Conservation (phyloP, 2,797 vertebrate genomes). For the Phrynocephalus vlangalii region DNA sequence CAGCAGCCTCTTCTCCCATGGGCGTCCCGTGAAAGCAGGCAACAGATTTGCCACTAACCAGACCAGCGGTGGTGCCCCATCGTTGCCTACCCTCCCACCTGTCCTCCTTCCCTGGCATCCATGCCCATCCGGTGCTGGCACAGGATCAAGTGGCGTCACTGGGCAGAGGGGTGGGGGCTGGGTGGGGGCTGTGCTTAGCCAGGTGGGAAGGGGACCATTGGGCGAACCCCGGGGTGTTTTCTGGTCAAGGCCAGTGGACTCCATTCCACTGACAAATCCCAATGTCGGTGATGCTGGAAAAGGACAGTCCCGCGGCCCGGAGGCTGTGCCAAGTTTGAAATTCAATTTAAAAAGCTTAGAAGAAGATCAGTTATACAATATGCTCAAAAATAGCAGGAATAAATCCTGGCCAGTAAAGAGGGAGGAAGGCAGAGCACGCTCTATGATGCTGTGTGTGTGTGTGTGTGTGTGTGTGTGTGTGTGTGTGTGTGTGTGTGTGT, state of each 20-base stretch:
- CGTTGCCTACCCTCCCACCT: background rate
- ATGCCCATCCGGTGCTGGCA: too few species aligned
- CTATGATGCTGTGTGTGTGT: background rate
- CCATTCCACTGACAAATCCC: too few species aligned
- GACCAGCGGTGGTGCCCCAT: background rate
- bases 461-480: background rate
- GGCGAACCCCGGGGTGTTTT: too few species aligned
- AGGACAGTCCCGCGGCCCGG: background rate
- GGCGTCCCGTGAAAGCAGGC: too few species aligned
- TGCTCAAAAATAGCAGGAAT: conserved; percentile 10
- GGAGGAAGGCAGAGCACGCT: background rate
- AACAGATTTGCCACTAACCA: too few species aligned
- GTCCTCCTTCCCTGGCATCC: background rate
- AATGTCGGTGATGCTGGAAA: conserved; percentile 4
- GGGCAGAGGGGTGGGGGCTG: background rate
- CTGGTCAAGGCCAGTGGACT: too few species aligned
- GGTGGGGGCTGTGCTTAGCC: background rate
- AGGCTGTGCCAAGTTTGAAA: background rate
- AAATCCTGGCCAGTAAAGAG: background rate
- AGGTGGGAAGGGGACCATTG: background rate
- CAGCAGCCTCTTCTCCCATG: too few species aligned
- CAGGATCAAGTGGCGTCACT: background rate
- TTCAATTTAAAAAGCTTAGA: conserved; percentile 8
- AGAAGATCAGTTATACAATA: conserved; percentile 19
- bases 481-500: background rate